phyloP scores from a whole-genome alignment of 2,888 invertebrate species.

The Sinelater perroti region DNA sequence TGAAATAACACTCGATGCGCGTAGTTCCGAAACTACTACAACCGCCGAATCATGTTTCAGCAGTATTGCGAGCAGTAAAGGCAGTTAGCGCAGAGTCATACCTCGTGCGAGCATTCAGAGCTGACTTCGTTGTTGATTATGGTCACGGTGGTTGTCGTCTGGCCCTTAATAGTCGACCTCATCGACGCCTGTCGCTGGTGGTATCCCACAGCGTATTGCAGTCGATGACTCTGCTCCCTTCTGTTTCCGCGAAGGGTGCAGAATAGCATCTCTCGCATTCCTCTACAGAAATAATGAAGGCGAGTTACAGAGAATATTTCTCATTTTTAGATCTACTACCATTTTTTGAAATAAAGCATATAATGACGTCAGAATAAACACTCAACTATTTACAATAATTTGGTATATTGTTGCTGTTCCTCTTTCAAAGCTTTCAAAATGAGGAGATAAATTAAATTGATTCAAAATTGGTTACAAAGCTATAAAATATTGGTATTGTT shows the following conservation, averaged over 20 bases:
- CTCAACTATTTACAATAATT: no score
- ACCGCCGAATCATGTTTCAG: not conserved
- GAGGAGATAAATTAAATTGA: no score
- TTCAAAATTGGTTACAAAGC: no score
- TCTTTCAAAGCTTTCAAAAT: no score
- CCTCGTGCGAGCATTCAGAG: constrained; percentile 55
- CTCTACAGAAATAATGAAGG: constrained; percentile 64
- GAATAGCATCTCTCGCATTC: constrained; percentile 81
- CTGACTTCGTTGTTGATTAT: constrained; percentile 54
- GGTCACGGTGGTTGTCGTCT: constrained; percentile 55
- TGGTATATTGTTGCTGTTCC: no score
- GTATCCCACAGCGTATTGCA: constrained; percentile 47
- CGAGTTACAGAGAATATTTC: no score
- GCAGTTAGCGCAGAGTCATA: constrained; percentile 52
- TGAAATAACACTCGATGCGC: not conserved
- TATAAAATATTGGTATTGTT: no score
- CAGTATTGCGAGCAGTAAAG: not conserved
- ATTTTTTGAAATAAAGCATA: no score
- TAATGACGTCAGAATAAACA: no score
- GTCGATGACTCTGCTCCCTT: constrained; percentile 51
- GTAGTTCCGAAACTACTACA: not conserved
- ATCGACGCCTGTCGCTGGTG: constrained; percentile 53
- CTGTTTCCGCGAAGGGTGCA: constrained; percentile 62
- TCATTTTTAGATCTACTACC: no score
- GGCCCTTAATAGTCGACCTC: constrained; percentile 53